Base-by-base conservation (phyloP, 1,140 invertebrate genomes). In the Drosophila grimshawi region DNA sequence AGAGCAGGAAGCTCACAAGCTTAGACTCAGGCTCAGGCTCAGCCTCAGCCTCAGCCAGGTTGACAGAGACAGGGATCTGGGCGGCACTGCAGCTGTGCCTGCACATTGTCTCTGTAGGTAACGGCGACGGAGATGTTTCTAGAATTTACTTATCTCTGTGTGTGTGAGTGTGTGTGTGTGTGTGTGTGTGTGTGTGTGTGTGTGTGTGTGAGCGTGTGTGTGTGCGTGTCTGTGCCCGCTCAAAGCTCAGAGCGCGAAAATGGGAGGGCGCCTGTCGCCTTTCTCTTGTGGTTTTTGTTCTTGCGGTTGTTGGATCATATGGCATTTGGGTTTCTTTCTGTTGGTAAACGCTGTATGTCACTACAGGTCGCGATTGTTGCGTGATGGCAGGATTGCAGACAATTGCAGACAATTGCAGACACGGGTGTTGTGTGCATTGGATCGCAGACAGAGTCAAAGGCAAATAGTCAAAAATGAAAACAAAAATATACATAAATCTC, bases 291-390 rank as follows among this genome's bases (percentile, higher is more conserved):
- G 19, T 19, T 19, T 1, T 19, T 19, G 19, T 19, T 19, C 19
- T 19, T 19, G 19, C 19, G 19, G 55, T 51, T 72, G 69, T 66
- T 66, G 39, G 3, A 33, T 33, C 43, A 10, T 11, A 37, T 35
- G 49, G 8, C 33, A 39, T n/a, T n/a, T n/a, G n/a, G n/a, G n/a
- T 19, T 57, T 68, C 74, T 48, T 29, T 49, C 19, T 19, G 5
- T 43, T 30, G 37, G 7, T 49, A 30, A 72, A 80, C 83, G 66
- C 19, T 19, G 19, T 19, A 19, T 48, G 83, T 88, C 68, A 39
- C 80, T 86, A 72, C 83, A 86, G 83, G 83, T 86, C 80, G 78
- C 72, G 69, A 63, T 46, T 63, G 48, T 30, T 48, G 27, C 30
- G 59, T 80, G 78, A 74, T 74, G 81, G 80, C 77, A 81, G 37